phyloP scores from a whole-genome alignment of 2,888 invertebrate species.

The Acrobeloides nanus region DNA sequence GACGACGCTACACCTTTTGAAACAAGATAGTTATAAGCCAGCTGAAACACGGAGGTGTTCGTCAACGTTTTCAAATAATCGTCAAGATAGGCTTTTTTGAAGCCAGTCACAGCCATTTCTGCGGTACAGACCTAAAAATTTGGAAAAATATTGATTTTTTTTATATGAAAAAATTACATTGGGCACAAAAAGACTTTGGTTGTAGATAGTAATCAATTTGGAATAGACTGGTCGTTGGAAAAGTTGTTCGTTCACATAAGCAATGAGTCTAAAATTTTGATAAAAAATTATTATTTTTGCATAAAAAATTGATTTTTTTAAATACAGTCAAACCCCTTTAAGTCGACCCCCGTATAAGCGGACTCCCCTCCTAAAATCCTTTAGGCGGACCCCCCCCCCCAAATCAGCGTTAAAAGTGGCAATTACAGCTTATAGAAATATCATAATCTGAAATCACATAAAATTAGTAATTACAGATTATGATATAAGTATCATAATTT shows the following conservation, averaged over 20 bases:
- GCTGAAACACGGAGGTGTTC: conserved; percentile 35
- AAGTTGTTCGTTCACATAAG: conserved; percentile 37
- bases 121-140: conserved; percentile 34
- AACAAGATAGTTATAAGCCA: conserved; percentile 40
- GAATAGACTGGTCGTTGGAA: conserved; percentile 42
- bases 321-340: too few species aligned
- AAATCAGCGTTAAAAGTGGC: too few species aligned
- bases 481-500: too few species aligned
- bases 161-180: conserved; percentile 21
- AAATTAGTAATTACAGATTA: too few species aligned
- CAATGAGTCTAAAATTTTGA: conserved; percentile 37
- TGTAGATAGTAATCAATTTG: conserved; percentile 37
- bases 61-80: conserved; percentile 35
- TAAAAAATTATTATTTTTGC: too few species aligned
- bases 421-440: too few species aligned
- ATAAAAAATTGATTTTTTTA: too few species aligned
- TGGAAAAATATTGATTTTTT: too few species aligned
- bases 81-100: conserved; percentile 32
- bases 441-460: too few species aligned
- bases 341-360: too few species aligned
- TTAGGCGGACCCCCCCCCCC: too few species aligned
- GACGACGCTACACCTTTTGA: conserved; percentile 22
- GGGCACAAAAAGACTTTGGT: conserved; percentile 35
- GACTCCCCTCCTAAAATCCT: too few species aligned
- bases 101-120: conserved; percentile 36